Base-by-base conservation (phyloP, 1,140 invertebrate genomes). In the Ceratina japonica region DNA sequence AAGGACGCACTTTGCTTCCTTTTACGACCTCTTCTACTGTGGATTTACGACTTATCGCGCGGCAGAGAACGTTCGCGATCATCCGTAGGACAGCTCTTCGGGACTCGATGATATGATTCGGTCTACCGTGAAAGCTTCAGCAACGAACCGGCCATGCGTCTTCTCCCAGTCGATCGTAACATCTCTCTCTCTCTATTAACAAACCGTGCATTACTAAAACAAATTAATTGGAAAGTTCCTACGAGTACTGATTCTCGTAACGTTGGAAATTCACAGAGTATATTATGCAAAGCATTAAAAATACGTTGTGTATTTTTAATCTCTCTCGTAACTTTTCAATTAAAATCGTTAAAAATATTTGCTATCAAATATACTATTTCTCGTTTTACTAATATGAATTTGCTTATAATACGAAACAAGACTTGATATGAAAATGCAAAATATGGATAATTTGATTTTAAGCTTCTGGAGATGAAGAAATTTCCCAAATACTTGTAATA, bases 11-110 rank as follows among this genome's bases (percentile, higher is more conserved):
- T 87, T 89, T 86, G 85, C 83, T 87, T 82, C 86, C 88, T 87
- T 90, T 91, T 91, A 90, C 87, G 88, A 88, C 80, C 86, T 88
- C 89, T 89, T 86, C 87, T 85, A 88, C 88, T 81, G 75, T 84
- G 87, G 81, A 91, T 90, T 90, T 91, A 91, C 89, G 88, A 89
- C 85, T 88, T 89, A 90, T 90, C 89, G 89, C 85, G 79, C 80
- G 79, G 81, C 66, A 72, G 79, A 79, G 89, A 87, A 83, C 76
- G 75, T 54, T 66, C 80, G 79, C 79, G 75, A 85, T 84, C 82
- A 85, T 85, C 62, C 71, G 27, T 77, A 27, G 54, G 78, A 81
- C 78, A 65, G 64, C 59, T 81, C 69, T 81, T 83, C 63, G 69
- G 76, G 73, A 59, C 52, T 65, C 63, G 37, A 82, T 79, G 62